Evolutionary conservation across 2,888 invertebrate species (phyloP), one percentile per base, ranked within the genome.

Genomic region (Synanthedon andrenaeformis): DNA sequence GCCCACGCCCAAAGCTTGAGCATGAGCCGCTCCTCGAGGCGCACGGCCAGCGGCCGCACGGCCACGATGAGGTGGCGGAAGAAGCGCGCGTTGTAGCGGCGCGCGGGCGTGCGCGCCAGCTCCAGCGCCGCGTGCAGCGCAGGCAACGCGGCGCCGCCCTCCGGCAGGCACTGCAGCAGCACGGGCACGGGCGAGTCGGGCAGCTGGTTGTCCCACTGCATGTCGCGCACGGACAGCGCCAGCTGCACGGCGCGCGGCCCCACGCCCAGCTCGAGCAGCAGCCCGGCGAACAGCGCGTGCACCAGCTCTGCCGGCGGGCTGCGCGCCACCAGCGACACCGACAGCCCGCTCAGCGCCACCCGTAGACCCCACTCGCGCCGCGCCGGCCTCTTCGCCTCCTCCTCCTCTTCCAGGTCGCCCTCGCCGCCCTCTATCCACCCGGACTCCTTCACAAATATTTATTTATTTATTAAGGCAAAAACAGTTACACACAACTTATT

Each of bases 181-280:
- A 96, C 95, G 4, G 96, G 95, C 64, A 93, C 93, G 59, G 94
- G 92, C 0, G 96, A 92, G 69, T 95, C 96, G 62, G 95, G 89
- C 55, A 98, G 72, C 78, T 92, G 92, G 76, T 94, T 94, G 76
- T 94, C 94, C 58, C 92, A 87, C 88, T 96, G 95, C 55, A 96
- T 89, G 63, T 93, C 91, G 53, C 90, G 89, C 4, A 96, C 90
- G 62, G 91, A 92, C 41, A 92, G 81, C 64, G 93, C 92, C 19
- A 92, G 70, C 4, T 89, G 89, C 58, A 90, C 89, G 17, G 84
- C 82, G 8, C 74, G 65, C 0, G 88, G 75, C 0, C 90, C 89
- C 52, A 89, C 76, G n/a, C 90, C 79, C 42, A 90, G 78, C 63
- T 92, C 91, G 23, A 92, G 84, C 41, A 88, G 80, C 57, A 94